Evolutionary conservation across 2,797 vertebrate genomes (phyloP).

Genomic region (Calcarius lapponicus): DNA sequence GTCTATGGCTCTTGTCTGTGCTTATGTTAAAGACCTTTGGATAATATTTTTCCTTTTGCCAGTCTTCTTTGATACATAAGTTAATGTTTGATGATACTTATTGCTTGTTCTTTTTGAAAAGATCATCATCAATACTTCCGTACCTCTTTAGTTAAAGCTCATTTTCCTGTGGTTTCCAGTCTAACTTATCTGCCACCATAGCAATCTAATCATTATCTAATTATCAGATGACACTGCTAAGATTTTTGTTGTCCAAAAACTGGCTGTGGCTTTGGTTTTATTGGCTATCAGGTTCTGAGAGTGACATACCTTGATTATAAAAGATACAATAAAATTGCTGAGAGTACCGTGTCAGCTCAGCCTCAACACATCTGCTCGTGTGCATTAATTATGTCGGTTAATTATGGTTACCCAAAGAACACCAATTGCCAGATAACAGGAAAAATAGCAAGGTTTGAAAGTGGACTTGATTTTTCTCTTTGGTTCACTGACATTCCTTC

Average conservation of each 20-base stretch:
- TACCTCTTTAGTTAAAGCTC: neutral
- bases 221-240: neutral
- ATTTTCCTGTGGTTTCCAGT: neutral
- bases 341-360: neutral
- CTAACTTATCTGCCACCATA: neutral
- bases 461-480: neutral
- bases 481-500: constrained; percentile 36
- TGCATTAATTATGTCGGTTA: neutral
- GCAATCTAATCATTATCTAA: neutral
- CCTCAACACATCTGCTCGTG: neutral
- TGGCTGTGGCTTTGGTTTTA: neutral
- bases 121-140: neutral
- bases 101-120: neutral
- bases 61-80: neutral
- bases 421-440: neutral
- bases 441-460: neutral
- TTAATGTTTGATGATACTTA: neutral
- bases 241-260: neutral
- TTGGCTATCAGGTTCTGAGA: neutral
- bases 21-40: neutral
- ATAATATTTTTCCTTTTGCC: neutral
- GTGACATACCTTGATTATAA: neutral
- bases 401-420: neutral
- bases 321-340: neutral
- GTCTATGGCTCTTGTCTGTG: neutral